These are phyloP conservation scores for Zophobas morio DNA, from an alignment of 1,140 invertebrate genomes.

Conservation along the genomic window DNA sequence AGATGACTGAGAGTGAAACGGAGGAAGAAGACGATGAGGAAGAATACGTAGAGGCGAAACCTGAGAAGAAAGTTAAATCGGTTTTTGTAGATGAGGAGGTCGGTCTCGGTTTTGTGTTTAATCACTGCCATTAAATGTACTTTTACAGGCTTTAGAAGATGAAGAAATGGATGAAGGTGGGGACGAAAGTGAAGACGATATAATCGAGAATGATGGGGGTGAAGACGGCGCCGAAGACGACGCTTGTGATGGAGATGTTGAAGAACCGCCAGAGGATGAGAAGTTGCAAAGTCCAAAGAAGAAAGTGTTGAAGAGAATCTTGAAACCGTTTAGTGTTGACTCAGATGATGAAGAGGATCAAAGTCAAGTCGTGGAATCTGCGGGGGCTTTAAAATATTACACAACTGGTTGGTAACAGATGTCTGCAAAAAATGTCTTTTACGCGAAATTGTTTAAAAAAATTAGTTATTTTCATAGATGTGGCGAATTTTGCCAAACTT, in stretches of 20 bases:
- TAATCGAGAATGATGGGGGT: conserved; percentile 63
- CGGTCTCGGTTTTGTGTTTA: background rate
- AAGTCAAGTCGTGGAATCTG: conserved; percentile 20
- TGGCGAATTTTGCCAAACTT: no score
- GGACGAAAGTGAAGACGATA: conserved; percentile 63
- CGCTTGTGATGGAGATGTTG: conserved; percentile 61
- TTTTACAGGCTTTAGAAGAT: conserved; percentile 56
- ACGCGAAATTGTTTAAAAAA: no score
- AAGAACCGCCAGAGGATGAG: conserved; percentile 54
- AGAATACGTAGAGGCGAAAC: conserved; percentile 54
- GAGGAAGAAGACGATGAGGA: conserved; percentile 62
- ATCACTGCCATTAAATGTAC: no score
- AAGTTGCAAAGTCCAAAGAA: conserved; percentile 45
- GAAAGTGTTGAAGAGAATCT: conserved; percentile 63
- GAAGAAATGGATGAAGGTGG: conserved; percentile 62
- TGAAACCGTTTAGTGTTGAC: conserved; percentile 58
- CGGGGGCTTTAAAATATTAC: conserved; percentile 44
- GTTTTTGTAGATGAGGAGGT: conserved; percentile 62
- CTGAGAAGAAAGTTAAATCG: conserved; percentile 58
- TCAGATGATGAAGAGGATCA: conserved; percentile 61
- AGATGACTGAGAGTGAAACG: conserved; percentile 64
- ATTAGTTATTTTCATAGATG: no score
- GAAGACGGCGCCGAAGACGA: conserved; percentile 61
- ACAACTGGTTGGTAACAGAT: conserved; percentile 10
- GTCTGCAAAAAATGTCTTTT: no score